A percentile compares a stretch with the other conserved stretches of the same genome.
Conservation (phyloP, 1,140 invertebrate genomes). For the Mya arenaria region DNA sequence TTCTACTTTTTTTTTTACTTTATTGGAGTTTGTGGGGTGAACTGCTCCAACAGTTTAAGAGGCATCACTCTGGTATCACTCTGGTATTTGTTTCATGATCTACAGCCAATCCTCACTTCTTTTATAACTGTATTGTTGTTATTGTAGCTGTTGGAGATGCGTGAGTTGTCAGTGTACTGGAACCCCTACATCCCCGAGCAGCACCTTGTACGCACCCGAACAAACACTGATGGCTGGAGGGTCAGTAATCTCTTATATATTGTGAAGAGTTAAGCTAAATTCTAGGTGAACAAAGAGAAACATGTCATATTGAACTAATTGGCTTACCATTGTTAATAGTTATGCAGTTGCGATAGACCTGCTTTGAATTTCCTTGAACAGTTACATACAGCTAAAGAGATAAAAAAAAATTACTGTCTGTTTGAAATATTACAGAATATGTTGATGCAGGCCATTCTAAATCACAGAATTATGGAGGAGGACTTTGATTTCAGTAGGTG, state of each 20-base stretch:
- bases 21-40: too few species aligned
- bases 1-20: neutral
- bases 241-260: too few species aligned
- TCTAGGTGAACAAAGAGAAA: too few species aligned
- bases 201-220: constrained; percentile 72
- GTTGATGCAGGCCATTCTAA: constrained; percentile 89
- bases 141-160: constrained; percentile 86
- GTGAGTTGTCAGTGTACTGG: constrained; percentile 90
- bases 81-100: too few species aligned
- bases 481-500: constrained; percentile 89
- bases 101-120: neutral
- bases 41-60: too few species aligned
- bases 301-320: too few species aligned
- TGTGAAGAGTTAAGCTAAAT: too few species aligned
- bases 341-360: too few species aligned
- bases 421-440: constrained; percentile 74
- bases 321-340: too few species aligned
- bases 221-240: constrained; percentile 78
- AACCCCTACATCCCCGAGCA: constrained; percentile 84
- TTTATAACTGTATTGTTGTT: constrained; percentile 5
- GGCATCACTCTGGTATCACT: too few species aligned
- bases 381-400: too few species aligned
- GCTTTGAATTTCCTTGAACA: too few species aligned
- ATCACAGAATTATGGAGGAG: constrained; percentile 88
- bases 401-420: constrained; percentile 30